Evolutionary conservation across 30 jellyfish, hydroid and myxozoan genomes (phyloP).

Genomic region (Sanderia malayensis): DNA sequence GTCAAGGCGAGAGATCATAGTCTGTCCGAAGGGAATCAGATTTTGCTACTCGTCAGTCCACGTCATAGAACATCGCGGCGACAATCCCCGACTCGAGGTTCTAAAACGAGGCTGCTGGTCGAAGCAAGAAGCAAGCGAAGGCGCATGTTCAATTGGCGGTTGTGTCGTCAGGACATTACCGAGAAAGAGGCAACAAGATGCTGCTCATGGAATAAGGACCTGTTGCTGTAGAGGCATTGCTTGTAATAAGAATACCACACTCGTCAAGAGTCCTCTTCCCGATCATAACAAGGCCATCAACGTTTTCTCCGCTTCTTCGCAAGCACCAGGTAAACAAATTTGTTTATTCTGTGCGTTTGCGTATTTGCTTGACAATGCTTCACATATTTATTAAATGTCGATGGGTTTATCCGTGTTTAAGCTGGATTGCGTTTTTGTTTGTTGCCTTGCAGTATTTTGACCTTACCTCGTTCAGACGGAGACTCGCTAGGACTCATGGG

Average conservation of each 20-base stretch:
- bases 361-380: no score
- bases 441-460: no score
- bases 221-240: conserved; percentile 66
- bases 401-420: no score
- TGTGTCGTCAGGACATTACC: conserved; percentile 26
- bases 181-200: neutral
- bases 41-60: conserved; percentile 45
- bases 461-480: no score
- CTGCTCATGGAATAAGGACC: conserved; percentile 4
- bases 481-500: no score
- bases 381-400: no score
- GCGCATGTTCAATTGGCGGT: conserved; percentile 15
- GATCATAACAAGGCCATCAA: conserved; percentile 14
- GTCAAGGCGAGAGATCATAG: conserved; percentile 15
- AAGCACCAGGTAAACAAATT: conserved; percentile 30
- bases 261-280: conserved; percentile 8
- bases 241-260: conserved; percentile 50
- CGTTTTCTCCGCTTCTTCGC: neutral
- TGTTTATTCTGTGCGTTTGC: no score
- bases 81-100: neutral
- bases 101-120: conserved; percentile 49
- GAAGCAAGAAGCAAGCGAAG: conserved; percentile 28
- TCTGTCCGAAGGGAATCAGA: conserved; percentile 44
- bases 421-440: no score
- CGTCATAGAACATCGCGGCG: conserved; percentile 18